Conservation (phyloP, 2,113 vertebrate species). For the Bufo bufo region DNA sequence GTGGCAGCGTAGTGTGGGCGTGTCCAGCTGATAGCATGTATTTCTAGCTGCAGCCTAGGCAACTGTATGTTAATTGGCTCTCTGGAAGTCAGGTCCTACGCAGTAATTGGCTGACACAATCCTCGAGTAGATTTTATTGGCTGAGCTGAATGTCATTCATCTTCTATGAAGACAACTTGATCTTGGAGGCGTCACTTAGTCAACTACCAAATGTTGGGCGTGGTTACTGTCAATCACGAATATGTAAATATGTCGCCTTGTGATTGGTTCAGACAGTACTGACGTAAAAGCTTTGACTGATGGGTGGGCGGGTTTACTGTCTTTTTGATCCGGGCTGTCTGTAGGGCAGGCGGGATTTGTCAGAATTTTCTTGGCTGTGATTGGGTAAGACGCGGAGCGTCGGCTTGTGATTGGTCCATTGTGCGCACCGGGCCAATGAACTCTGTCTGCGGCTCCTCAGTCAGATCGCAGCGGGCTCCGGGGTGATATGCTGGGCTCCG, state of each 20-base stretch:
- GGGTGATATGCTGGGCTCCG: conserved; percentile 62
- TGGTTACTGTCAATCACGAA: neutral
- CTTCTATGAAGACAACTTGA: neutral
- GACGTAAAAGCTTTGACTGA: neutral
- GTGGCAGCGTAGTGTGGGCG: conserved; percentile 25
- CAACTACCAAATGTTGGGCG: neutral
- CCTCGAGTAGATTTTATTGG: neutral
- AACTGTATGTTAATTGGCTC: neutral
- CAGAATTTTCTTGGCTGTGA: neutral
- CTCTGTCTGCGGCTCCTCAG: conserved; percentile 34
- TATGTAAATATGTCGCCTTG: neutral
- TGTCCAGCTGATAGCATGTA: neutral
- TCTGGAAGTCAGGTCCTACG: accelerated
- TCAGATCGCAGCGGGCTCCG: conserved; percentile 35
- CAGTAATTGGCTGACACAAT: neutral
- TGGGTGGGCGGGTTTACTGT: neutral
- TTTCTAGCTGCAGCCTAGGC: conserved; percentile 2
- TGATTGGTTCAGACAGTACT: neutral
- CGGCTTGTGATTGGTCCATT: neutral
- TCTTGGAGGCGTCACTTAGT: neutral
- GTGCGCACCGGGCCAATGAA: neutral
- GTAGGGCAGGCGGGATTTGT: neutral
- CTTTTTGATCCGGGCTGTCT: neutral
- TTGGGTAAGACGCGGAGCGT: neutral
- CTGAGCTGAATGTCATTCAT: neutral